Evolutionary conservation across 2,888 invertebrate species (phyloP).

Genomic region (Tupiocoris notatus): DNA sequence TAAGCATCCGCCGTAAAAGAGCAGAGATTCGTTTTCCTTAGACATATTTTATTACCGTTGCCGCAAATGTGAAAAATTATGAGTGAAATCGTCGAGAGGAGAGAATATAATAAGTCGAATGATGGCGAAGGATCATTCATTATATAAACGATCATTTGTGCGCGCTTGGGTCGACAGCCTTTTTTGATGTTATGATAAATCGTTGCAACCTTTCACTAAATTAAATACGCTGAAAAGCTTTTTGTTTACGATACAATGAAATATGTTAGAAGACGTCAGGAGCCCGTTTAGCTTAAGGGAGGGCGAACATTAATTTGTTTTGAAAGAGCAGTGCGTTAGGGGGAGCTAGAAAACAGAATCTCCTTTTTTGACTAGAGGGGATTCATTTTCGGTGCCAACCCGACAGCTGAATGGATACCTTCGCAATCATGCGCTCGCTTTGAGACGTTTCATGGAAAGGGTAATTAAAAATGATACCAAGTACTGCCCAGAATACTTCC

Average conservation of each 20-base stretch:
- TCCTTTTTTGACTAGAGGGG: not conserved
- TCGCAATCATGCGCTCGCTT: too few relatives aligned
- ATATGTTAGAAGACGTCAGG: constrained; percentile 32
- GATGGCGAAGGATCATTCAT: constrained; percentile 22
- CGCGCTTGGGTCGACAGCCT: constrained; percentile 18
- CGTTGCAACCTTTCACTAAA: constrained; percentile 17
- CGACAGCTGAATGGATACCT: too few relatives aligned
- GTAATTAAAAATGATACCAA: too few relatives aligned
- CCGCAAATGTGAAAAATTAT: not conserved
- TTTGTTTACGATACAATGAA: constrained; percentile 40
- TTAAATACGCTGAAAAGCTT: constrained; percentile 41
- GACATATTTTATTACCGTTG: not conserved
- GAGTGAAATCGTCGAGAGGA: not conserved
- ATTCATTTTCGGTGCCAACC: not conserved
- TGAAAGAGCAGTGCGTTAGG: constrained; percentile 9
- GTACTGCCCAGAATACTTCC: too few relatives aligned
- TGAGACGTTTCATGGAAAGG: too few relatives aligned
- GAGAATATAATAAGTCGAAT: constrained; percentile 14
- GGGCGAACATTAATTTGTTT: constrained; percentile 29
- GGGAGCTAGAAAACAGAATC: not conserved
- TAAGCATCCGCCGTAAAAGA: not conserved
- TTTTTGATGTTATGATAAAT: constrained; percentile 39
- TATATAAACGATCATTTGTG: constrained; percentile 27
- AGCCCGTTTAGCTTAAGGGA: constrained; percentile 1
- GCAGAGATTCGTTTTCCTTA: not conserved